Evolutionary conservation across 2,888 invertebrate genomes (phyloP), one percentile per base, ranked within the genome.

Genomic region (Eupeodes latifasciatus): DNA sequence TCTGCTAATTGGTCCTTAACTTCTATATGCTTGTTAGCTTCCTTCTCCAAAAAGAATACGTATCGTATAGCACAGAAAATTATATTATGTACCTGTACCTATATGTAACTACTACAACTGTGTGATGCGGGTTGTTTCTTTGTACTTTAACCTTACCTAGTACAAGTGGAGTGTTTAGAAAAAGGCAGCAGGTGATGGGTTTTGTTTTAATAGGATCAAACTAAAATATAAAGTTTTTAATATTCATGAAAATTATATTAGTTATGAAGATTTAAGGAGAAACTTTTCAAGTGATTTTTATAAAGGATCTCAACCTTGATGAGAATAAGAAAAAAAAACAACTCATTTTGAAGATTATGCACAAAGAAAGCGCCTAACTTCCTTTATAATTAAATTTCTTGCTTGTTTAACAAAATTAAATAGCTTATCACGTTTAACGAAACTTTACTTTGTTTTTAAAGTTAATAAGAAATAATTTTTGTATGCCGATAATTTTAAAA

Each of bases 141-240:
- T 40, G 66, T 27, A 27, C 27, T 3, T 27, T 27, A 27, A 27
- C 27, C 27, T 27, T 27, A 27, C 3, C 27, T 27, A 27, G 27
- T 27, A 27, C 27, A 27, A 27, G 27, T 66, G 14, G 14, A 14
- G 27, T 27, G 27, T 11, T 10, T 34, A 44, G 16, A 74, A 36
- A 40, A 51, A 36, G 71, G 71, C 61, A 83, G 77, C 86, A 84
- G 80, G 67, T 64, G 80, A 62, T 64, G 77, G 78, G 71, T 44
- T 77, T 77, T 67, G 62, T 57, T 77, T 85, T 71, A 88, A 81
- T 55, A 78, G 71, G 57, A 61, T 51, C 59, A 78, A 88, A 84
- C 44, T 85, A 78, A 88, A 88, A 85, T 85, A 88, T 78, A 78
- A 74, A 78, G 81, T 78, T 88, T 88, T 3, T 40, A 85, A 40